Evolutionary conservation across 2,888 invertebrate species (phyloP).

Genomic region (Omphaloscelis lunosa): DNA sequence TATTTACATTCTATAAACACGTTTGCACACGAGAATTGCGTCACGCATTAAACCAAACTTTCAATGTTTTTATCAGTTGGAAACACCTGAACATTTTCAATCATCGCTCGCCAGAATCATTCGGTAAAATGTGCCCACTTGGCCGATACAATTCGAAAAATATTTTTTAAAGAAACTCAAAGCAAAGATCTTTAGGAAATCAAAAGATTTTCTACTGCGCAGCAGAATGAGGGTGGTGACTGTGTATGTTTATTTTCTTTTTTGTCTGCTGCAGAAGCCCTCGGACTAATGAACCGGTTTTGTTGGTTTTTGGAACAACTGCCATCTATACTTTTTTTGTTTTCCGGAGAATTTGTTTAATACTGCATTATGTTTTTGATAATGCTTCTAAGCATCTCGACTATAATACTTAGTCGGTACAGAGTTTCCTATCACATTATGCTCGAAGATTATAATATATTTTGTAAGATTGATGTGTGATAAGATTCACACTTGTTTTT

Average conservation of each 20-base stretch:
- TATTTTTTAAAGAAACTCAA: slow-evolving; percentile 35
- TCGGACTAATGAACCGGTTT: slow-evolving; percentile 83
- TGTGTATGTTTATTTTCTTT: slow-evolving; percentile 80
- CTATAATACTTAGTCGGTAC: neutral
- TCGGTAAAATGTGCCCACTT: slow-evolving; percentile 39
- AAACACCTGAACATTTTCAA: slow-evolving; percentile 60
- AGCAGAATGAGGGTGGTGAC: slow-evolving; percentile 71
- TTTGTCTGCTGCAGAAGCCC: slow-evolving; percentile 77
- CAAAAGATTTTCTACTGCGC: slow-evolving; percentile 70
- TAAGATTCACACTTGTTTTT: neutral
- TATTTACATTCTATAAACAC: slow-evolving; percentile 50
- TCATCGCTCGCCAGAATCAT: slow-evolving; percentile 53
- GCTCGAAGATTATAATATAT: neutral
- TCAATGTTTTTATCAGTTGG: slow-evolving; percentile 44
- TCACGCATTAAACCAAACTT: slow-evolving; percentile 55
- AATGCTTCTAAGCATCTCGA: slow-evolving; percentile 9
- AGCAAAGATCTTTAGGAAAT: slow-evolving; percentile 44
- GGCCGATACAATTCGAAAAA: slow-evolving; percentile 27
- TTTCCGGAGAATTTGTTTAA: slow-evolving; percentile 61
- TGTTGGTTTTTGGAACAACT: slow-evolving; percentile 79
- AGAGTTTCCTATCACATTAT: neutral
- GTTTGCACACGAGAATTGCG: slow-evolving; percentile 45
- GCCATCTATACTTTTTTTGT: slow-evolving; percentile 73
- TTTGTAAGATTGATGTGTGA: slow-evolving; percentile 6
- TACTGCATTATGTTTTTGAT: slow-evolving; percentile 47